These are phyloP conservation scores for Beroe forskalii DNA, from an alignment of 37 sponge, comb jelly and placozoan genomes.

Conservation along the genomic window DNA sequence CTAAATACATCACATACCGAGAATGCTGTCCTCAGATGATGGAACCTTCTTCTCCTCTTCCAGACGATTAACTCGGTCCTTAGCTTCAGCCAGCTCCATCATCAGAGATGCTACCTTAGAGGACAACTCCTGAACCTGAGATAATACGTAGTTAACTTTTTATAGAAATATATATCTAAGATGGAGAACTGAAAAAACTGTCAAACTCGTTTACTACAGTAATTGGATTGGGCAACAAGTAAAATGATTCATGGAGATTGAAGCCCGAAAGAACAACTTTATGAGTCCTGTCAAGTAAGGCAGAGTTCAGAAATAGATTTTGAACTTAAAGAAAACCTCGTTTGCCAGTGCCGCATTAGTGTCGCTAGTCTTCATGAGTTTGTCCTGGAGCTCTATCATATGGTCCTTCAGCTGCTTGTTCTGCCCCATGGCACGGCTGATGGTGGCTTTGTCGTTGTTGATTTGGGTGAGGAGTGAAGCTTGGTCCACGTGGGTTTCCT, in stretches of 20 bases:
- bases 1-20: too few relatives aligned
- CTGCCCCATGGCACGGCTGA: conserved; percentile 55
- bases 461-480: conserved; percentile 44
- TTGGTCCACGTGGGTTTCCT: conserved; percentile 61
- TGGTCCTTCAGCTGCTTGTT: conserved; percentile 60
- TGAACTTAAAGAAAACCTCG: too few relatives aligned
- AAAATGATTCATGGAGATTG: too few relatives aligned
- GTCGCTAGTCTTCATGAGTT: conserved; percentile 42
- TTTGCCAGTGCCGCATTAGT: conserved; percentile 46
- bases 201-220: too few relatives aligned
- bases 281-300: too few relatives aligned
- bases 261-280: too few relatives aligned
- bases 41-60: background rate
- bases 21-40: background rate
- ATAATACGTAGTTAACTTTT: too few relatives aligned
- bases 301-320: too few relatives aligned
- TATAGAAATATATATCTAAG: too few relatives aligned
- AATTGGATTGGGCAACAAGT: too few relatives aligned
- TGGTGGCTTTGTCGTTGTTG: conserved; percentile 61
- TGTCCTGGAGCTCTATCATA: conserved; percentile 38
- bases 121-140: conserved; percentile 36
- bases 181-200: too few relatives aligned
- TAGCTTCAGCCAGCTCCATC: background rate
- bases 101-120: background rate
- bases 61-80: background rate